phyloP scores from a whole-genome alignment of 2,113 vertebrate species.

The Stigmatopora nigra region DNA sequence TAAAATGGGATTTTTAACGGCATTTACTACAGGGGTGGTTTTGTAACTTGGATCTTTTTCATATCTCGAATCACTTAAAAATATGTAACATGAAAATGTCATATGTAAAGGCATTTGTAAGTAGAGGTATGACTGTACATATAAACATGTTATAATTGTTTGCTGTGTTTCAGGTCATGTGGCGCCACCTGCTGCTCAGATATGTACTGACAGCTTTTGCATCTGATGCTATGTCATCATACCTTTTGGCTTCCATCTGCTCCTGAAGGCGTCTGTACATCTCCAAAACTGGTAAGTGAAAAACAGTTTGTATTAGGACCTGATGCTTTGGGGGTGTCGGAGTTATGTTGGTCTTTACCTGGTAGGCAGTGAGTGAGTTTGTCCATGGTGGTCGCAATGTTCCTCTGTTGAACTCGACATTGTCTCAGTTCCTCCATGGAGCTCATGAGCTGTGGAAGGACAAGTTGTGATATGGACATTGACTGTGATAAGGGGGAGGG shows the following conservation, averaged over 20 bases:
- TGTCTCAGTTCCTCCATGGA: slow-evolving; percentile 88
- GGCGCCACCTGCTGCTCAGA: not conserved
- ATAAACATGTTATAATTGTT: too few species aligned
- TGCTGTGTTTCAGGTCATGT: not conserved
- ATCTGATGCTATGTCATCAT: slow-evolving; percentile 1
- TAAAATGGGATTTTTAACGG: too few species aligned
- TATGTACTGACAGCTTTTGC: not conserved
- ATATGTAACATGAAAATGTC: too few species aligned
- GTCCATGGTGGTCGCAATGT: slow-evolving; percentile 90
- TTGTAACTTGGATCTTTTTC: too few species aligned
- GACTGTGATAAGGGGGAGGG: not conserved
- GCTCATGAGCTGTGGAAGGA: slow-evolving; percentile 68
- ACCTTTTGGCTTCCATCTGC: slow-evolving; percentile 96
- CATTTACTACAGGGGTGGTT: too few species aligned
- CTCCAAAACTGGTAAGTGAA: slow-evolving; percentile 78
- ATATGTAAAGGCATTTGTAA: too few species aligned
- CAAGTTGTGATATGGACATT: not conserved
- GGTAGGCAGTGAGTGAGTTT: slow-evolving; percentile 90
- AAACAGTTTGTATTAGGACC: not conserved
- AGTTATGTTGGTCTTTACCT: slow-evolving; percentile 60
- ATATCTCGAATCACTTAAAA: too few species aligned
- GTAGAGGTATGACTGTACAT: too few species aligned
- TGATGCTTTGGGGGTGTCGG: not conserved
- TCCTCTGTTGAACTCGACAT: slow-evolving; percentile 91
- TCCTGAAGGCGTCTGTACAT: slow-evolving; percentile 96